These are phyloP conservation scores for Pseudorhombus dupliciocellatus DNA, from an alignment of 2,113 vertebrate genomes.

Conservation along the genomic window DNA sequence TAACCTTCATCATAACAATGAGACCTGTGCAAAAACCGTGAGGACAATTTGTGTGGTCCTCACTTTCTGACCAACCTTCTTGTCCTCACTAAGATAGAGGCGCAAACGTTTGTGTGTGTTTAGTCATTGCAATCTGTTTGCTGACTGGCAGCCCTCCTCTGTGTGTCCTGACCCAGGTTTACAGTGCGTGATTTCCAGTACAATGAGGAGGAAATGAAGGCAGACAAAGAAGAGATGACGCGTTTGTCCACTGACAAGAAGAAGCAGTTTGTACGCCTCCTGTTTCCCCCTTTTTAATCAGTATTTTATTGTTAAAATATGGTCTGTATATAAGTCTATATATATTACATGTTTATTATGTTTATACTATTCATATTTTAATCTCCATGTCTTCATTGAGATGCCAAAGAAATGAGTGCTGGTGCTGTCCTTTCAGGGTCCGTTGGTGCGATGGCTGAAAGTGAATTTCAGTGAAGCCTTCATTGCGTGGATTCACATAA, in stretches of 20 bases:
- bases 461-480: slow-evolving; percentile 99
- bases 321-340: no score
- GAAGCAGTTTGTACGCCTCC: slow-evolving; percentile 93
- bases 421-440: slow-evolving; percentile 83
- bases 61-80: no score
- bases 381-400: neutral
- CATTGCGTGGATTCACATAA: slow-evolving; percentile 99
- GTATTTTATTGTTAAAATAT: no score
- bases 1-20: neutral
- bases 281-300: neutral
- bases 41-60: no score
- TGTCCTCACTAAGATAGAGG: neutral
- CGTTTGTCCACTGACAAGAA: slow-evolving; percentile 98
- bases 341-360: no score
- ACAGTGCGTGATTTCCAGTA: slow-evolving; percentile 97
- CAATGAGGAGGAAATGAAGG: slow-evolving; percentile 98
- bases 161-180: slow-evolving; percentile 82
- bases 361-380: no score
- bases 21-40: neutral
- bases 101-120: neutral
- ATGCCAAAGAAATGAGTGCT: neutral
- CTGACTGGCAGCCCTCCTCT: slow-evolving; percentile 21
- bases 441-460: slow-evolving; percentile 98
- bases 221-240: slow-evolving; percentile 98
- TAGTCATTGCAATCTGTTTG: neutral